Evolutionary conservation across 2,797 vertebrate genomes (phyloP).

Genomic region (Coranthus polyacanthus): DNA sequence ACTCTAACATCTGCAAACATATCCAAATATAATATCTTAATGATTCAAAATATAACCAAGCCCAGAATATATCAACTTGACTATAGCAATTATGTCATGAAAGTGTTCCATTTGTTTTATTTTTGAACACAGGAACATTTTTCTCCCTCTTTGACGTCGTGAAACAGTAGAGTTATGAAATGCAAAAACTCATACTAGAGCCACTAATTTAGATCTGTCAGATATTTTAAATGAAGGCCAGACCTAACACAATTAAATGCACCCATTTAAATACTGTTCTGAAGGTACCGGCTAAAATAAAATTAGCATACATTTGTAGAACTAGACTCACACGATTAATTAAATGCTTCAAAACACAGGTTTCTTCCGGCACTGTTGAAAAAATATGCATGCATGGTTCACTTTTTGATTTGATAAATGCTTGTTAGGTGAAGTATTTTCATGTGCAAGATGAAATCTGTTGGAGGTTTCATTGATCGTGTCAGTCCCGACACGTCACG

Average conservation of each 20-base stretch:
- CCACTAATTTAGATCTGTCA: neutral
- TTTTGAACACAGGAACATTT: conserved; percentile 34
- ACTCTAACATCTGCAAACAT: conserved; percentile 60
- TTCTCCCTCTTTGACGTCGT: conserved; percentile 3
- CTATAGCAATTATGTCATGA: conserved; percentile 25
- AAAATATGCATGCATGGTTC: neutral
- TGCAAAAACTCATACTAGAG: neutral
- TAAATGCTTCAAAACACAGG: conserved; percentile 3
- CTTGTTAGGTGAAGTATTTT: conserved; percentile 22
- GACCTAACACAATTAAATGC: neutral
- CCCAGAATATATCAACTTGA: no score
- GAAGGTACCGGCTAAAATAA: neutral
- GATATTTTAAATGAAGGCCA: neutral
- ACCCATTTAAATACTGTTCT: neutral
- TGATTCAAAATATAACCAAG: neutral
- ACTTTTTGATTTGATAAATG: conserved; percentile 7
- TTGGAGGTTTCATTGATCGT: conserved; percentile 5
- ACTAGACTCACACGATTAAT: neutral
- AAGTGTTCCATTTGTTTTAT: conserved; percentile 39
- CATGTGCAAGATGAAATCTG: no score
- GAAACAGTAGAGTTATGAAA: neutral
- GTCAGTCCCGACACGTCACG: no score
- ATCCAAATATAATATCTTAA: conserved; percentile 33
- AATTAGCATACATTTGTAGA: conserved; percentile 22
- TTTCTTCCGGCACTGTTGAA: neutral